Evolutionary conservation across 2,797 vertebrate species (phyloP), one percentile per base, ranked within the genome.

Genomic region (Phrynocephalus vlangalii): DNA sequence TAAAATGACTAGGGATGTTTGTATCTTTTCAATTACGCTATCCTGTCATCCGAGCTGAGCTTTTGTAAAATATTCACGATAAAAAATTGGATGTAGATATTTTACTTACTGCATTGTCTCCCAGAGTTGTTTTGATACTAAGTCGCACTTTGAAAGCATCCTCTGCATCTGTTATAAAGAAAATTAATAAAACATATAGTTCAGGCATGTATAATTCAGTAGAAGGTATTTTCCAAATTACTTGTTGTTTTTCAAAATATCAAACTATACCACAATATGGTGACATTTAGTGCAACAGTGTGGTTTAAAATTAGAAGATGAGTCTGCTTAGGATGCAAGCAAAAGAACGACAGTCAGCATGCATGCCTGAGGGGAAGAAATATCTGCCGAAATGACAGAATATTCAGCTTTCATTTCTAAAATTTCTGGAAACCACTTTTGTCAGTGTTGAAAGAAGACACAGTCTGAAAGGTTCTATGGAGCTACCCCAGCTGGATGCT

Each of bases 81-180:
- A 86, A 70, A 91, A 88, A 70, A 94, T 82, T 70, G 85, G 2
- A 48, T 89, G 71, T 86, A 91, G 70, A 85, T 83, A 72, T 28
- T 92, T 83, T 92, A 98, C 98, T 92, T 97, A 99, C 99, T 88
- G 99, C 98, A n/a, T 98, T 50, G 30, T 98, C 94, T 95, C 98
- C 98, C 90, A 99, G 97, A 91, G 98, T 98, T 71, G 95, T 97
- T 95, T 95, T 97, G 94, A 99, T 97, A 95, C 98, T 99, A 92
- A 99, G 95, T 88, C 98, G 97, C 79, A 99, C 99, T 97, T 98
- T 98, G 96, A 97, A 97, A 88, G 97, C 97, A 84, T 97, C 97
- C 91, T 96, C 94, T 91, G 91, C 96, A 95, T 93, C 97, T 97
- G 93, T 83, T 86, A 93, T 68, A 93, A 94, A 93, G 82, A 90